Percentiles rank a stretch among this genome's conserved stretches.
Evolutionary conservation across 2,888 invertebrate species (phyloP).

Genomic region (Uropetala carovei): DNA sequence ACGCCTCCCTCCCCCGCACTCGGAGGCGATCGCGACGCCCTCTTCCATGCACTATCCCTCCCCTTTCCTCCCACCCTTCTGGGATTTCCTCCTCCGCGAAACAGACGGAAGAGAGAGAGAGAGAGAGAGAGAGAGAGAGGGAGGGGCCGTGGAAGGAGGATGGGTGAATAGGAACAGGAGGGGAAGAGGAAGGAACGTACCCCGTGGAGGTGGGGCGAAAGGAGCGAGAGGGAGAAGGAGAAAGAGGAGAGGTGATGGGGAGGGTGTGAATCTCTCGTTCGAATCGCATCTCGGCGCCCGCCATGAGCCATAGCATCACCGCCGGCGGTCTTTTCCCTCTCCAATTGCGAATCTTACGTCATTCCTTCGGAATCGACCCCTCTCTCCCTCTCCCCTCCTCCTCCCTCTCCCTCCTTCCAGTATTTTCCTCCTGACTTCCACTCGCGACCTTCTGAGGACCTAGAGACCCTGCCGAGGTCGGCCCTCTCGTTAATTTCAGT

Average conservation of each 20-base stretch:
- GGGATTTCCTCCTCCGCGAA: too few species aligned
- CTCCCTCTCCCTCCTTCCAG: background rate
- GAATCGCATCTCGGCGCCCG: background rate
- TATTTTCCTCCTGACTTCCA: background rate
- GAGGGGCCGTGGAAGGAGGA: too few species aligned
- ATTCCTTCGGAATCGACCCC: background rate
- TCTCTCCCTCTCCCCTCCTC: background rate
- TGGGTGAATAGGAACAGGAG: too few species aligned
- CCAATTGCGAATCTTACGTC: background rate
- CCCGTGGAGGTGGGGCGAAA: too few species aligned
- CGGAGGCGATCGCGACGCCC: too few species aligned
- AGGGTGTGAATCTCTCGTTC: background rate
- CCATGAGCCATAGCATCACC: background rate
- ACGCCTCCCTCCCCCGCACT: too few species aligned
- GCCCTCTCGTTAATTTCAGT: background rate
- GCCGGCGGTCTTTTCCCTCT: background rate
- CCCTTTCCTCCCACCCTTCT: too few species aligned
- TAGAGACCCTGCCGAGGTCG: background rate
- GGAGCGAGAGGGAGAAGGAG: too few species aligned
- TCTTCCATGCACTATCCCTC: too few species aligned
- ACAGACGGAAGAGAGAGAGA: too few species aligned
- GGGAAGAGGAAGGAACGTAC: too few species aligned
- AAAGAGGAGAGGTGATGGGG: background rate
- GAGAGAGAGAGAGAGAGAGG: too few species aligned
- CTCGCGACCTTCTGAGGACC: background rate